Evolutionary conservation across 2,888 invertebrate species (phyloP), one percentile per base, ranked within the genome.

Genomic region (Entomobrya multifasciata): DNA sequence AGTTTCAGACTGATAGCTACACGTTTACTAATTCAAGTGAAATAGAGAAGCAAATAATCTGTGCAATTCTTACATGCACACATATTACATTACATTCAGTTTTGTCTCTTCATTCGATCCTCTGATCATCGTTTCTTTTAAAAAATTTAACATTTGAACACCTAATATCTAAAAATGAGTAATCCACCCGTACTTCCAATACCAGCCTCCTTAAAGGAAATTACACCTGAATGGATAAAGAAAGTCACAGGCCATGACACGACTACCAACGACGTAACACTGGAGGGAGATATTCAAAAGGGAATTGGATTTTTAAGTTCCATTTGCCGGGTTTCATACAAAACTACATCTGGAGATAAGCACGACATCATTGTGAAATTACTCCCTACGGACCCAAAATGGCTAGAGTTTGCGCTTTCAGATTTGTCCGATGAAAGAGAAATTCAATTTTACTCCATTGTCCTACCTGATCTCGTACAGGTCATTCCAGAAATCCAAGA

Each of bases 291-390:
- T 57, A 86, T 86, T 41, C 90, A 90, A 11, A 87, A 20, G 13
- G 90, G 90, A 0, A 80, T 85, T n/a, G 90, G 90, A 8, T 90
- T 89, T 52, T 25, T 90, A 15, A 89, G 89, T 36, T 79, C 88
- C 36, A 72, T 90, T 47, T 22, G 87, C 36, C 85, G 90, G 11
- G 77, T 90, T 6, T 62, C 86, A 0, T 90, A 89, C 62, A 62
- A 79, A 47, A 77, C 80, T 0, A 52, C 49, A 57, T 44, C 15
- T 17, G 62, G 55, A 11, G 41, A 84, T 22, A 30, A 52, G 0
- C 55, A 88, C 17, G 49, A 86, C 11, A 36, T 89, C 0, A 83
- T 90, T 67, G 83, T 90, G 10, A 90, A 90, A 49, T 81, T 90
- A 1, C 82, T 89, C 1, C 90, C 90, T 0, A 82, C 65, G 44